Evolutionary conservation across 2,888 invertebrate species (phyloP), one percentile per base, ranked within the genome.

Genomic region (Formica aserva): DNA sequence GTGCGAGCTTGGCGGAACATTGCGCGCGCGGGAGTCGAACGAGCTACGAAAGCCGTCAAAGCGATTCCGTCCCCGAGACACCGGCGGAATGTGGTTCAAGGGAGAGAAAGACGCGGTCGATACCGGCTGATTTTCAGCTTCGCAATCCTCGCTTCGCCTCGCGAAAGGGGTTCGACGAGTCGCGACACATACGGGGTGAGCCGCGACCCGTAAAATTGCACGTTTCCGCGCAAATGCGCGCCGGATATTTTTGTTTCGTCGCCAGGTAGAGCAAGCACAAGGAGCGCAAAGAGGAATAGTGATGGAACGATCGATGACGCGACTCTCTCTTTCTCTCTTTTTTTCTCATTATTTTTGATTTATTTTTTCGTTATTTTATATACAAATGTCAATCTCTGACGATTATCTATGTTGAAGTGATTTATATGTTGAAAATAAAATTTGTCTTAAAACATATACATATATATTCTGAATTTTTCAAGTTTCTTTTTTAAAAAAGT

Each of bases 151-250:
- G 69, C 15, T 52, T 48, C 15, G 52, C 38, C 52, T 72, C n/a
- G 48, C 38, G 48, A 63, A 38, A 74, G 26, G 29, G 35, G 29
- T 71, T 83, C 18, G 32, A 48, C n/a, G 41, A 71, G 63, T 83
- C 62, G 32, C 62, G 60, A 78, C 15, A 71, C 52, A 48, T 52
- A 41, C 48, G 55, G 76, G n/a, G 38, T 67, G 76, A 60, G 35
- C 66, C 29, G 57, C 63, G 75, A 80, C 75, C 81, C 65, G 84
- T 76, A 76, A 84, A 85, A 84, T 85, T 80, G 71, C 75, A 67
- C 77, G 52, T 74, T 83, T 78, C 72, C 84, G 60, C 69, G 55
- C 32, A 63, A 62, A 60, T 62, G 63, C 76, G 38, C 75, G 13
- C 65, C 38, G 55, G 55, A 60, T 66, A 60, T 74, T 84, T 75